Percentiles rank a stretch among this genome's conserved stretches.
Conservation (phyloP, 2,888 invertebrate genomes). For the Zaprionus obscuricornis region DNA sequence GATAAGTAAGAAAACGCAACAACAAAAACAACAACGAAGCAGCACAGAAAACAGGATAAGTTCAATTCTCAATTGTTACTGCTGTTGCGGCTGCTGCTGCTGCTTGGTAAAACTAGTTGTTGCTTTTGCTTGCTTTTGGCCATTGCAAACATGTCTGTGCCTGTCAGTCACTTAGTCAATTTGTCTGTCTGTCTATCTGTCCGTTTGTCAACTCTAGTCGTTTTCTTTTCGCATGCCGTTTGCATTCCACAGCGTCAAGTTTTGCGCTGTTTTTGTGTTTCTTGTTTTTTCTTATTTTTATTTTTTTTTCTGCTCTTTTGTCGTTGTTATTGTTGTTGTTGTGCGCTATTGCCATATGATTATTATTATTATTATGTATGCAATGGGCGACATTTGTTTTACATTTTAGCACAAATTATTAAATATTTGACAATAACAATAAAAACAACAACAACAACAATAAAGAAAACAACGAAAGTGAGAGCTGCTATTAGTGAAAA, state of each 20-base stretch:
- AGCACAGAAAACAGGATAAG: constrained; percentile 48
- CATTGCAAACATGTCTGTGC: constrained; percentile 43
- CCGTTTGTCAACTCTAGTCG: constrained; percentile 57
- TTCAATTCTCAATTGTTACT: constrained; percentile 40
- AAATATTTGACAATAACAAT: constrained; percentile 62
- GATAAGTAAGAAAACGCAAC: constrained; percentile 54
- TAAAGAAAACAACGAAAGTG: constrained; percentile 63
- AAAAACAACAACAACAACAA: constrained; percentile 14
- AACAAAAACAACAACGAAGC: constrained; percentile 21
- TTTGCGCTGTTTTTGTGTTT: constrained; percentile 23
- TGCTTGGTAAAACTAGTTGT: constrained; percentile 3
- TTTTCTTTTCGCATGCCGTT: constrained; percentile 68
- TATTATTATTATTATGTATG: constrained; percentile 65
- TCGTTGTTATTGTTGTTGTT: constrained; percentile 11
- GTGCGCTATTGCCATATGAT: too few species aligned
- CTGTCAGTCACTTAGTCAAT: constrained; percentile 24
- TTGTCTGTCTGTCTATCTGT: constrained; percentile 22
- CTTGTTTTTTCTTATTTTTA: constrained; percentile 13
- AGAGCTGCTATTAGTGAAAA: constrained; percentile 62
- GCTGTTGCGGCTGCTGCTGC: too few species aligned
- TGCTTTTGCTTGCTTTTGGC: constrained; percentile 26
- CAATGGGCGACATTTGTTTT: constrained; percentile 52
- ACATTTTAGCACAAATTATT: constrained; percentile 74
- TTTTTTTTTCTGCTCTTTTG: constrained; percentile 19
- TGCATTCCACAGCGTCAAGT: constrained; percentile 66